phyloP scores from a whole-genome alignment of 2,113 vertebrate genomes.

The Ondatra zibethicus region DNA sequence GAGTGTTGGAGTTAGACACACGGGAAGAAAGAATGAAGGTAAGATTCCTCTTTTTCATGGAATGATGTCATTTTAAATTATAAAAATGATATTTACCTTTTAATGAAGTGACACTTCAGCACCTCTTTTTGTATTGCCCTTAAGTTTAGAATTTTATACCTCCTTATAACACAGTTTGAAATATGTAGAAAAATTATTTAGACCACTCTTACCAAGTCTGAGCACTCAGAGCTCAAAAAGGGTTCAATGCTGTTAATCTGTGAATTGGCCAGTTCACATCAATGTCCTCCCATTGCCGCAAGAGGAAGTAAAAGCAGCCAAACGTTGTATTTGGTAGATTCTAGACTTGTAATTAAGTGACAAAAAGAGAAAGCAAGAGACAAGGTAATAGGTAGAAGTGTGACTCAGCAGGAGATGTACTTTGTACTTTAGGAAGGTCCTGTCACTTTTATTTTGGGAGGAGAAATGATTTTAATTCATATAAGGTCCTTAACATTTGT shows the following conservation, averaged over 20 bases:
- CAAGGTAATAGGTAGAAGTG: constrained; percentile 63
- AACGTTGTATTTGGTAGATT: constrained; percentile 69
- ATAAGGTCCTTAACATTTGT: not conserved
- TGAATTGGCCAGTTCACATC: constrained; percentile 11
- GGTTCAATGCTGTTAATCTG: not conserved
- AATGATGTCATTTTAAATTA: not conserved
- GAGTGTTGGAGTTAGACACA: not conserved
- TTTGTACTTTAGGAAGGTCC: constrained; percentile 44
- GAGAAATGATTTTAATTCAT: constrained; percentile 70
- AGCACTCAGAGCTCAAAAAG: constrained; percentile 39
- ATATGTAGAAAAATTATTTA: constrained; percentile 25
- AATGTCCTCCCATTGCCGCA: constrained; percentile 7
- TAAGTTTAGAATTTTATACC: constrained; percentile 30
- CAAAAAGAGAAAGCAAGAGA: constrained; percentile 66
- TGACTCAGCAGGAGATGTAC: constrained; percentile 61
- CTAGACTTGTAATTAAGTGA: constrained; percentile 70
- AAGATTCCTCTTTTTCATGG: not conserved
- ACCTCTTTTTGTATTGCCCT: constrained; percentile 46
- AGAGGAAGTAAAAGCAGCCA: constrained; percentile 45
- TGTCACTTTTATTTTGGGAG: constrained; percentile 56
- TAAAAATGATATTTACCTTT: not conserved
- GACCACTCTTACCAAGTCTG: constrained; percentile 24
- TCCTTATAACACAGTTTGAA: constrained; percentile 41
- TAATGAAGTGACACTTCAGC: not conserved
- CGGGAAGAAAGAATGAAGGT: not conserved